A percentile compares a stretch with the other conserved stretches of the same genome.
Evolutionary conservation across 2,888 invertebrate species (phyloP).

Genomic region (Limnephilus rhombicus): DNA sequence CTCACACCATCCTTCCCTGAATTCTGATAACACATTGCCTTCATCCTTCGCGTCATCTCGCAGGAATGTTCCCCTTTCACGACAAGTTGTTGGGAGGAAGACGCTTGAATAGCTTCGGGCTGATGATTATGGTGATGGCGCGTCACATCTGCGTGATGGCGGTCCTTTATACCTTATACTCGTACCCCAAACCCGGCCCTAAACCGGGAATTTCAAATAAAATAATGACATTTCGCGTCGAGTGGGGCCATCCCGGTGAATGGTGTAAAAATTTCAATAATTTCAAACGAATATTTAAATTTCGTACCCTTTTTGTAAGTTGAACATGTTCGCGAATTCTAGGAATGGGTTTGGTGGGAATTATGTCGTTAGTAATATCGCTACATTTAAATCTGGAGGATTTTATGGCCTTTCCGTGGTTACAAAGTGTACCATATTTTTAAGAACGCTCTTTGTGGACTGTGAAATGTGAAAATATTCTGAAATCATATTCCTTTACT

Average conservation of each 20-base stretch:
- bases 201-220: not conserved
- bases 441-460: not conserved
- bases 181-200: not conserved
- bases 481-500: not conserved
- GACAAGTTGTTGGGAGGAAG: not conserved
- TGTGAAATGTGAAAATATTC: not conserved
- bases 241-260: not conserved
- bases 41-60: not conserved
- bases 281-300: not conserved
- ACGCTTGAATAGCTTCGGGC: not conserved
- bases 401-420: not conserved
- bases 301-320: not conserved
- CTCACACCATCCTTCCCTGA: not conserved
- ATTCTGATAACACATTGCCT: constrained; percentile 9
- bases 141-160: constrained; percentile 2
- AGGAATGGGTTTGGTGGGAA: not conserved
- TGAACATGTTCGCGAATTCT: not conserved
- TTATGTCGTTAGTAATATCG: not conserved
- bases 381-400: not conserved
- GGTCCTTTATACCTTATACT: not conserved
- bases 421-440: not conserved
- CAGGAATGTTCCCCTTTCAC: constrained; percentile 6
- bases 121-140: not conserved
- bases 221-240: not conserved
- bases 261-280: not conserved